A percentile compares a stretch with the other conserved stretches of the same genome.
Conservation (phyloP, 2,113 vertebrate genomes). For the Tetrao urogallus region DNA sequence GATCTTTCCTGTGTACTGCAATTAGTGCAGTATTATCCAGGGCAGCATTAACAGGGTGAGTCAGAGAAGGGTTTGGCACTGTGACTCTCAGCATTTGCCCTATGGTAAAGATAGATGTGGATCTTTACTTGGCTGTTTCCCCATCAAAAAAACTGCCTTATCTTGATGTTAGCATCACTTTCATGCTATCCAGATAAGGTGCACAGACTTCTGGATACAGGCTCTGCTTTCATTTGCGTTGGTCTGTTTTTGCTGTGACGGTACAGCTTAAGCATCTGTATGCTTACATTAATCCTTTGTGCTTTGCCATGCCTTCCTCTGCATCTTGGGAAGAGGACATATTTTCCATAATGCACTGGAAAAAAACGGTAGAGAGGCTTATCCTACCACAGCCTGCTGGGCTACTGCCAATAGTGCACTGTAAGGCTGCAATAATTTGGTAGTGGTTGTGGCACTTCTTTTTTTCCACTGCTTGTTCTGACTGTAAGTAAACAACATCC, state of each 20-base stretch:
- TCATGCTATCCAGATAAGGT: background rate
- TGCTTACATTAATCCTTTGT: background rate
- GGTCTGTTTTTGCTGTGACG: background rate
- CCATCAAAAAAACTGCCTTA: background rate
- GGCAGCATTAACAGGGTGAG: background rate
- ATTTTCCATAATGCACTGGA: background rate
- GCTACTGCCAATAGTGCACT: background rate
- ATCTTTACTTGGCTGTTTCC: background rate
- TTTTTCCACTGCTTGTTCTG: background rate
- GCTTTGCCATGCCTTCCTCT: background rate
- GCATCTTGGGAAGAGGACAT: fast-evolving
- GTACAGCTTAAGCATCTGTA: background rate
- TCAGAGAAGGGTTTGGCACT: fast-evolving
- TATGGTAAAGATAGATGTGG: background rate
- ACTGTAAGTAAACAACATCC: background rate
- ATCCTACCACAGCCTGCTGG: background rate
- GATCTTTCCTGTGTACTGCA: background rate
- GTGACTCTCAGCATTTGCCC: background rate
- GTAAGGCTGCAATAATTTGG: background rate
- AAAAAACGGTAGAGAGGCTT: background rate
- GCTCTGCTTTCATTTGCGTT: background rate
- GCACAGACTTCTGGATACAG: background rate
- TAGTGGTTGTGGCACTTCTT: background rate
- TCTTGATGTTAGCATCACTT: background rate
- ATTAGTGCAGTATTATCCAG: background rate